A percentile compares a stretch with the other conserved stretches of the same genome.
Evolutionary conservation across 2,113 vertebrate species (phyloP).

Genomic region (Colaptes auratus): DNA sequence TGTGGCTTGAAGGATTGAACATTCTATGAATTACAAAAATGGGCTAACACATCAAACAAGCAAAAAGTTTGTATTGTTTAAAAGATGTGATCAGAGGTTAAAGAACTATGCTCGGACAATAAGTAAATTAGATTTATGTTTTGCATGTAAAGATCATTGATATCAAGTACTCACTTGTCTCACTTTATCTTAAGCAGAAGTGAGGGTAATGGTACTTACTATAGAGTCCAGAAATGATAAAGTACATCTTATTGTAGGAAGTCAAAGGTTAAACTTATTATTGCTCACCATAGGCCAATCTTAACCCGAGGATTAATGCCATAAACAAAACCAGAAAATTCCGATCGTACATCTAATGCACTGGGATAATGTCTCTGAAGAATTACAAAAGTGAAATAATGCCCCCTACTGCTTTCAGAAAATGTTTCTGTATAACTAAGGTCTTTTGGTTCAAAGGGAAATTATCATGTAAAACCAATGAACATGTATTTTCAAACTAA

Average conservation of each 20-base stretch:
- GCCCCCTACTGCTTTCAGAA: constrained; percentile 72
- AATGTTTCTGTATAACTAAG: neutral
- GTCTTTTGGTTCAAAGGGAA: neutral
- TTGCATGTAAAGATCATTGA: neutral
- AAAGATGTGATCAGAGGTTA: constrained; percentile 14
- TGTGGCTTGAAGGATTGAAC: neutral
- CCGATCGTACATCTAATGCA: neutral
- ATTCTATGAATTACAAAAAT: neutral
- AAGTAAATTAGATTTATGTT: neutral
- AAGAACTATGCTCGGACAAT: constrained; percentile 1
- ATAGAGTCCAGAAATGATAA: constrained; percentile 65
- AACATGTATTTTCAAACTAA: neutral
- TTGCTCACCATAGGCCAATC: constrained; percentile 66
- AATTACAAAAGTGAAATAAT: constrained; percentile 72
- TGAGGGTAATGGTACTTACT: constrained; percentile 7
- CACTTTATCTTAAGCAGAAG: constrained; percentile 53
- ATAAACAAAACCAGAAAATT: constrained; percentile 69
- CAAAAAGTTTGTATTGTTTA: neutral
- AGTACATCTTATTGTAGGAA: constrained; percentile 59
- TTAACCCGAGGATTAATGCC: constrained; percentile 75
- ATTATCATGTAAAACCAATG: constrained; percentile 21
- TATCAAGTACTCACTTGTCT: neutral
- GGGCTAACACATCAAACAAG: neutral
- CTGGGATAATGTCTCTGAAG: constrained; percentile 58
- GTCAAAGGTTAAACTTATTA: constrained; percentile 78